A percentile compares a stretch with the other conserved stretches of the same genome.
Evolutionary conservation across 53 echinoderm and acorn worm species (phyloP).

Genomic region (Henricia sp.): DNA sequence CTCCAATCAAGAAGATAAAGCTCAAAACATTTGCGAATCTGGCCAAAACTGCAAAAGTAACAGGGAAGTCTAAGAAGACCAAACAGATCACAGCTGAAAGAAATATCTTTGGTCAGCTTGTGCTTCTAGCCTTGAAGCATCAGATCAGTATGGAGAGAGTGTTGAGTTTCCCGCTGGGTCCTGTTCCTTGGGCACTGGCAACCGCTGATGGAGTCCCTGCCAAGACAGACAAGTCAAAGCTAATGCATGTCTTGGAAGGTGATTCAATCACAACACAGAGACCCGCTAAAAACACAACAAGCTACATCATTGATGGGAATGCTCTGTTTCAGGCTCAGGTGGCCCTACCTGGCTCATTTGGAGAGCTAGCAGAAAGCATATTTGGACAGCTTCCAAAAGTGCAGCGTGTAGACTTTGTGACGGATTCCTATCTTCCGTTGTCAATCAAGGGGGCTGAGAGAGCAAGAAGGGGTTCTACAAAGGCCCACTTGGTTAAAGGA

Average conservation of each 20-base stretch:
- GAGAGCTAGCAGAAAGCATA: slow-evolving; percentile 37
- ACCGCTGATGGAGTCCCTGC: slow-evolving; percentile 54
- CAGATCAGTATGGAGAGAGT: background rate
- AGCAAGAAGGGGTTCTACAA: slow-evolving; percentile 30
- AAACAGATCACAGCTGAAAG: too few species aligned
- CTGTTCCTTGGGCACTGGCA: slow-evolving; percentile 28
- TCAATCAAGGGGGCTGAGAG: slow-evolving; percentile 59
- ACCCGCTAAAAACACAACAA: background rate
- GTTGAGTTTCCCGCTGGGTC: background rate
- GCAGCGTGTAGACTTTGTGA: slow-evolving; percentile 65
- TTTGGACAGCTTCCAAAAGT: slow-evolving; percentile 50
- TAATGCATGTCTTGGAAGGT: slow-evolving; percentile 52
- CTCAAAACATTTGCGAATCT: slow-evolving; percentile 36
- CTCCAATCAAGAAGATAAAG: slow-evolving; percentile 45
- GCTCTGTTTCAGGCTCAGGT: slow-evolving; percentile 38
- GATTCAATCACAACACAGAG: slow-evolving; percentile 11
- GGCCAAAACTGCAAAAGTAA: too few species aligned
- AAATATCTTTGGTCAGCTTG: too few species aligned
- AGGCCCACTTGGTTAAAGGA: slow-evolving; percentile 27
- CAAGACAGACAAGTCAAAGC: slow-evolving; percentile 63
- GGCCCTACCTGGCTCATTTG: slow-evolving; percentile 54
- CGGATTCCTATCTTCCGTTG: slow-evolving; percentile 46
- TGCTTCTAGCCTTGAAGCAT: background rate
- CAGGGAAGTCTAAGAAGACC: too few species aligned
- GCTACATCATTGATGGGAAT: slow-evolving; percentile 59